Percentiles rank a stretch among this genome's conserved stretches.
Evolutionary conservation across 2,888 invertebrate genomes (phyloP).

Genomic region (Lepetodrilus schrolli): DNA sequence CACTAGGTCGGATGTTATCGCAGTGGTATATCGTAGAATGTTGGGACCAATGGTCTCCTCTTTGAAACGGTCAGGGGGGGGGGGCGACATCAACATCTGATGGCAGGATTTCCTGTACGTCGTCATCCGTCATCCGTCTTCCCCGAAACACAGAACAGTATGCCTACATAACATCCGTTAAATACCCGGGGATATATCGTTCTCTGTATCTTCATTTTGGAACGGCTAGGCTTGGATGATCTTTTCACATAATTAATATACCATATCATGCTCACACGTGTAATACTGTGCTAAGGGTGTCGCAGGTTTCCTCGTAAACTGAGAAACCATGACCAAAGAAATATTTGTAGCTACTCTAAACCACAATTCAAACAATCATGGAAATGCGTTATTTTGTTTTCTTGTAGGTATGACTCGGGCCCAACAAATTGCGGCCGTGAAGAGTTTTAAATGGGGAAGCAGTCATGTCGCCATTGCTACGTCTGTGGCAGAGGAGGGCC

Average conservation of each 20-base stretch:
- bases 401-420: background rate
- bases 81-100: too few species aligned
- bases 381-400: background rate
- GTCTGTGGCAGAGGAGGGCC: constrained; percentile 4
- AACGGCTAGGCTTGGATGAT: too few species aligned
- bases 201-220: too few species aligned
- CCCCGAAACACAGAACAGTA: background rate
- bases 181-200: too few species aligned
- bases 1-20: background rate
- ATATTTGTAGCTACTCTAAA: background rate
- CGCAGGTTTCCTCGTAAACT: background rate
- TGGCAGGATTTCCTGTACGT: too few species aligned
- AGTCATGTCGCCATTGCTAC: background rate
- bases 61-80: background rate
- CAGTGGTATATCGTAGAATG: too few species aligned
- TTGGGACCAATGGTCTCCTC: too few species aligned
- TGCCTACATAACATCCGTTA: background rate
- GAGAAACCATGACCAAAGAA: background rate
- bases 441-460: background rate
- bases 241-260: too few species aligned
- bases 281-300: background rate
- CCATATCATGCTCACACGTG: background rate
- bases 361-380: too few species aligned
- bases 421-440: background rate
- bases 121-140: background rate